Percentiles rank a stretch among this genome's conserved stretches.
Evolutionary conservation across 2,113 vertebrate genomes (phyloP).

Genomic region (Alethe castanea): DNA sequence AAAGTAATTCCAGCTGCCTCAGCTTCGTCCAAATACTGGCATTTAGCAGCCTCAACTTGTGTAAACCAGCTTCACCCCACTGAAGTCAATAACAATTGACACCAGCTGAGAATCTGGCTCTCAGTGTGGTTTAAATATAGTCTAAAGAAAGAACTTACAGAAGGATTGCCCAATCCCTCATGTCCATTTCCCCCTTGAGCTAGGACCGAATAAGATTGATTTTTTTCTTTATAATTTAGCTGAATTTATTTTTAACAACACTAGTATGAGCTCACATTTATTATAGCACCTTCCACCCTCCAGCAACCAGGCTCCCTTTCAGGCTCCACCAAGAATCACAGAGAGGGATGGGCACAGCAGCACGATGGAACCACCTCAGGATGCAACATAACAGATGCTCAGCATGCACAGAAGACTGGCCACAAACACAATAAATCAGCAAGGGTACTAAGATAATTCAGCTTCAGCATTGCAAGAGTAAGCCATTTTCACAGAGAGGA

Average conservation of each 20-base stretch:
- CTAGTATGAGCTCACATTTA: slow-evolving; percentile 9
- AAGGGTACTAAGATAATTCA: not conserved
- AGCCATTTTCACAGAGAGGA: not conserved
- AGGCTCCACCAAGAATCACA: not conserved
- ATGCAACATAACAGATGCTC: not conserved
- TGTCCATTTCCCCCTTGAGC: slow-evolving; percentile 33
- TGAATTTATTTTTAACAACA: slow-evolving; percentile 48
- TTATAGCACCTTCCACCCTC: not conserved
- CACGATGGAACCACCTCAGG: not conserved
- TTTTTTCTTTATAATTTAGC: slow-evolving; percentile 25
- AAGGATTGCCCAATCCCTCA: slow-evolving; percentile 28
- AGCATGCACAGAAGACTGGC: not conserved
- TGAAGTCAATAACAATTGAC: slow-evolving; percentile 55
- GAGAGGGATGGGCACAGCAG: not conserved
- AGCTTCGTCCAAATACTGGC: slow-evolving; percentile 8
- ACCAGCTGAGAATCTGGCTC: slow-evolving; percentile 60
- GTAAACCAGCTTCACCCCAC: slow-evolving; percentile 54
- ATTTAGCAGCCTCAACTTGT: slow-evolving; percentile 41
- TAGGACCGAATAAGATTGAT: not conserved
- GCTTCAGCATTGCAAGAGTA: not conserved
- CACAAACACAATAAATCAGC: not conserved
- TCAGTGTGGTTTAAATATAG: slow-evolving; percentile 13
- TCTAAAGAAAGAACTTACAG: slow-evolving; percentile 47
- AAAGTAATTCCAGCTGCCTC: slow-evolving; percentile 32
- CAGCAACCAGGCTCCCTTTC: not conserved